phyloP scores from a whole-genome alignment of 2,888 invertebrate genomes.

The Bombylius major region DNA sequence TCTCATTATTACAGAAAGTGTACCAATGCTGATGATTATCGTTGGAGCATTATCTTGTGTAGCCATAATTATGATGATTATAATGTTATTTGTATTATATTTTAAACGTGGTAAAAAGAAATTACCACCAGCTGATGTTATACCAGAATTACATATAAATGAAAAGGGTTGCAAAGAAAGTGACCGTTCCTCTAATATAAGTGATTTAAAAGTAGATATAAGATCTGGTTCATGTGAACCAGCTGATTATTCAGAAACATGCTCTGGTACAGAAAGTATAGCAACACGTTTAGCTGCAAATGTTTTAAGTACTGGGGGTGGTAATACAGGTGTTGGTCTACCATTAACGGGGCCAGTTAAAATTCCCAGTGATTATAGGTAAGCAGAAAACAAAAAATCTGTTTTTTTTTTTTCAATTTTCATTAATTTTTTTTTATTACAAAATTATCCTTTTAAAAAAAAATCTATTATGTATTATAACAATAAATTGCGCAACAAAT shows the following conservation, averaged over 20 bases:
- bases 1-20: conserved; percentile 44
- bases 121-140: conserved; percentile 39
- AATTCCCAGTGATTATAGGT: conserved; percentile 50
- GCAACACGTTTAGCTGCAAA: conserved; percentile 36
- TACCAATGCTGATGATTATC: conserved; percentile 68
- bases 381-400: conserved; percentile 1
- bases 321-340: conserved; percentile 39
- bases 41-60: conserved; percentile 72
- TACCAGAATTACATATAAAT: conserved; percentile 44
- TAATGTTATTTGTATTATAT: conserved; percentile 74
- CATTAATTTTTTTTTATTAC: neutral
- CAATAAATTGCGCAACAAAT: too few relatives aligned
- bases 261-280: conserved; percentile 44
- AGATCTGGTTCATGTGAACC: conserved; percentile 47
- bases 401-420: neutral
- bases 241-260: conserved; percentile 50
- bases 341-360: conserved; percentile 70
- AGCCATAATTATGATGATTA: conserved; percentile 69
- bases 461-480: too few relatives aligned
- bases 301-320: conserved; percentile 13
- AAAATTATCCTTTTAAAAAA: too few relatives aligned
- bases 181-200: conserved; percentile 83
- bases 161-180: conserved; percentile 58
- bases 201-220: conserved; percentile 80
- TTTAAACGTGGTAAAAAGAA: conserved; percentile 37